These are phyloP conservation scores for Isotomurus palustris DNA, from an alignment of 2,888 invertebrate species.

Conservation along the genomic window DNA sequence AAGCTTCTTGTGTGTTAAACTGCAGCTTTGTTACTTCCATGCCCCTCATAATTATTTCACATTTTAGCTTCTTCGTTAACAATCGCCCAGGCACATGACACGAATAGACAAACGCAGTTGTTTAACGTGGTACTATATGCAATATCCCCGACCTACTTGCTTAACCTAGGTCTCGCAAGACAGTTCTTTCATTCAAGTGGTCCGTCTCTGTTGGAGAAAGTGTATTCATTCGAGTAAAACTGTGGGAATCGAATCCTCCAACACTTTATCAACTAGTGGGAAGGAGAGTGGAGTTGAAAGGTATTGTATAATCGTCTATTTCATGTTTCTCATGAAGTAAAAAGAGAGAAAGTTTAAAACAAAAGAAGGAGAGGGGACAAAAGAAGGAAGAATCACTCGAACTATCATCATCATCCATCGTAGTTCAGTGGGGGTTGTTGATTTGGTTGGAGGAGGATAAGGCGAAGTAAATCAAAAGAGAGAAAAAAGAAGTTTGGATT, in stretches of 20 bases:
- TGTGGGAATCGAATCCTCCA: not conserved
- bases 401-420: not conserved
- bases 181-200: no score
- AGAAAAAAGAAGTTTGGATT: not conserved
- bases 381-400: not conserved
- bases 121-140: no score
- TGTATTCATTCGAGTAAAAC: conserved; percentile 23
- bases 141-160: no score
- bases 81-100: no score
- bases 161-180: no score
- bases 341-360: not conserved
- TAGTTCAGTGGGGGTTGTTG: not conserved
- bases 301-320: no score
- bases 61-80: no score
- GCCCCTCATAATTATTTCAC: no score
- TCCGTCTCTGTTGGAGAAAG: conserved; percentile 18
- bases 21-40: no score
- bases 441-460: not conserved
- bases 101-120: no score
- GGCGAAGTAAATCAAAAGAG: not conserved
- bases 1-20: no score
- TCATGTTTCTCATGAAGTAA: no score
- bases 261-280: not conserved
- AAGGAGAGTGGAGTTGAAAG: not conserved
- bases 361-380: not conserved